phyloP scores from a whole-genome alignment of 1,140 invertebrate genomes.

The Drosophila grimshawi region DNA sequence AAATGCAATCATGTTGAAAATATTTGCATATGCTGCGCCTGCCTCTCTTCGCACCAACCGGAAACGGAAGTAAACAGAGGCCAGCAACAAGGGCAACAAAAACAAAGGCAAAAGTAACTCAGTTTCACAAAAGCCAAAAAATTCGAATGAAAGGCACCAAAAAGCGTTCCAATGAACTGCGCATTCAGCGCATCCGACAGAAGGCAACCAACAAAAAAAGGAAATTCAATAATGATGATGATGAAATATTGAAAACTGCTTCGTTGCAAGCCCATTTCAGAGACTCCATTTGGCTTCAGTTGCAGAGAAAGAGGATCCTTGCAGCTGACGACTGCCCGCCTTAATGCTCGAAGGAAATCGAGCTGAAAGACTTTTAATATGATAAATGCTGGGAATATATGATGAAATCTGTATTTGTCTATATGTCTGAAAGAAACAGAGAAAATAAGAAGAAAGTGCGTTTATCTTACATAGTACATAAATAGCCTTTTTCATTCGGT shows the following conservation, averaged over 20 bases:
- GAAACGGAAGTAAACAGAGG: constrained; percentile 81
- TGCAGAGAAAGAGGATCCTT: not conserved
- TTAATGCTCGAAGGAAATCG: not conserved
- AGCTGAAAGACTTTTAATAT: not conserved
- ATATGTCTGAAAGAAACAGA: too few species aligned
- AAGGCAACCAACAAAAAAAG: constrained; percentile 26
- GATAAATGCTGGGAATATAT: too few species aligned
- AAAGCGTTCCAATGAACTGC: constrained; percentile 73
- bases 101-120: not conserved
- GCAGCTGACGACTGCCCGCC: not conserved
- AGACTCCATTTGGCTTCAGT: not conserved
- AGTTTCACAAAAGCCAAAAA: constrained; percentile 53
- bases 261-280: not conserved
- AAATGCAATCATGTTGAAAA: constrained; percentile 80
- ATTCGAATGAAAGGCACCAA: constrained; percentile 39
- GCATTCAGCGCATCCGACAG: constrained; percentile 32
- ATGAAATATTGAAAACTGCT: constrained; percentile 17
- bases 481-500: too few species aligned
- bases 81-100: constrained; percentile 24
- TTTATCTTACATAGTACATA: too few species aligned
- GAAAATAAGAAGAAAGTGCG: too few species aligned
- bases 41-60: constrained; percentile 25
- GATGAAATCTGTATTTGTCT: too few species aligned
- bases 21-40: constrained; percentile 73
- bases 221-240: constrained; percentile 24